These are phyloP conservation scores for Chaetodon trifascialis DNA, from an alignment of 2,113 vertebrate genomes.

Conservation along the genomic window DNA sequence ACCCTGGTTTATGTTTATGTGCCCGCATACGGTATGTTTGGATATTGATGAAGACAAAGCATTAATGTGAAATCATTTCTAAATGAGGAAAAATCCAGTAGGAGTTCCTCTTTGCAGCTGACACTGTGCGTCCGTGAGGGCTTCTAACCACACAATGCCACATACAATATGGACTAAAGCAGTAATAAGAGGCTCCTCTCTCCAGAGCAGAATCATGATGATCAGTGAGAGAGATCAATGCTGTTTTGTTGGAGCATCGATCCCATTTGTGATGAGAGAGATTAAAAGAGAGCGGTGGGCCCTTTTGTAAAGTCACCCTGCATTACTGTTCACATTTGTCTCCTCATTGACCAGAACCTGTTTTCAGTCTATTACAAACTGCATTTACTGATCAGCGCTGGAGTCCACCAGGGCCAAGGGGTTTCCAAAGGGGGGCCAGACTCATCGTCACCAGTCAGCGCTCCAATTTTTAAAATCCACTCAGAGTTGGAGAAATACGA, in stretches of 20 bases:
- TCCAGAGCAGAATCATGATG: slow-evolving; percentile 54
- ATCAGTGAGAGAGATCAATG: slow-evolving; percentile 72
- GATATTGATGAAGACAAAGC: neutral
- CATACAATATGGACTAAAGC: slow-evolving; percentile 23
- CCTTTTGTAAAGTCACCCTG: slow-evolving; percentile 62
- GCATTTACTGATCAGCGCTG: slow-evolving; percentile 52
- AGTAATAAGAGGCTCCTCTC: slow-evolving; percentile 41
- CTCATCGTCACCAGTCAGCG: slow-evolving; percentile 13
- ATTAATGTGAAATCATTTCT: neutral
- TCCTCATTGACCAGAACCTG: slow-evolving; percentile 58
- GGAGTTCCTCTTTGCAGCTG: neutral
- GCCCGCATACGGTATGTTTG: neutral
- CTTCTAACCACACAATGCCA: slow-evolving; percentile 7
- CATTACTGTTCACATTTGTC: slow-evolving; percentile 65
- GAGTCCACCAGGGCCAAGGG: neutral
- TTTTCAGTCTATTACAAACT: slow-evolving; percentile 52
- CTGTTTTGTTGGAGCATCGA: slow-evolving; percentile 75
- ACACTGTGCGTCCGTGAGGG: neutral
- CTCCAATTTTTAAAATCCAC: neutral
- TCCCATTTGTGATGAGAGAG: slow-evolving; percentile 61
- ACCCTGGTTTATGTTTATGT: neutral
- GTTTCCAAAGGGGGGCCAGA: slow-evolving; percentile 20
- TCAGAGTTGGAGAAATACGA: neutral
- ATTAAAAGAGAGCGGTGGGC: slow-evolving; percentile 53
- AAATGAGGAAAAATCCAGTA: neutral